Conservation (phyloP, 2,113 vertebrate genomes). For the Sus scrofa region DNA sequence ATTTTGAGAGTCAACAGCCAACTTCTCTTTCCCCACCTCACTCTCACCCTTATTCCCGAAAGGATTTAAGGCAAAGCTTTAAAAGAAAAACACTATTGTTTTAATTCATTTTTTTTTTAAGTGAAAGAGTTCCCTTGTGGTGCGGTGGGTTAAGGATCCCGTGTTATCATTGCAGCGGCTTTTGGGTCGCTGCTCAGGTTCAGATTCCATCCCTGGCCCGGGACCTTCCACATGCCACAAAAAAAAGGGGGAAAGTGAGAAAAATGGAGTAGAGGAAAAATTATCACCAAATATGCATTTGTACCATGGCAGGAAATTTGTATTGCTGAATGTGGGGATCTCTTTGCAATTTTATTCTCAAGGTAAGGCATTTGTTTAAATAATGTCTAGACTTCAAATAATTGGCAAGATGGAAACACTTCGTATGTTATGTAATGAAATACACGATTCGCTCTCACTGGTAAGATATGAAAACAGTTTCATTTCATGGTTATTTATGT, state of each 20-base stretch:
- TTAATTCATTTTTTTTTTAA: neutral
- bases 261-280: neutral
- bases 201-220: too few species aligned
- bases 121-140: too few species aligned
- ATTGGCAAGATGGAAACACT: neutral
- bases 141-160: too few species aligned
- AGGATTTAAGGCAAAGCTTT: neutral
- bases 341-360: neutral
- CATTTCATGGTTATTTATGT: neutral
- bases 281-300: neutral
- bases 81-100: neutral
- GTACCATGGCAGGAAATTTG: neutral
- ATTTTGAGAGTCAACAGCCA: neutral
- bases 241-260: neutral
- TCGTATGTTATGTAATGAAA: neutral
- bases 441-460: neutral
- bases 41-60: neutral
- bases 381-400: conserved; percentile 13
- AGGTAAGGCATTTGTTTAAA: neutral
- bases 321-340: neutral
- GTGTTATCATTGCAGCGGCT: too few species aligned
- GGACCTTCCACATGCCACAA: neutral
- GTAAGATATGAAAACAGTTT: neutral
- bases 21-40: neutral
- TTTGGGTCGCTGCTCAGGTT: too few species aligned